phyloP scores from a whole-genome alignment of 2,888 invertebrate genomes.

The Ctenicera cuprea region DNA sequence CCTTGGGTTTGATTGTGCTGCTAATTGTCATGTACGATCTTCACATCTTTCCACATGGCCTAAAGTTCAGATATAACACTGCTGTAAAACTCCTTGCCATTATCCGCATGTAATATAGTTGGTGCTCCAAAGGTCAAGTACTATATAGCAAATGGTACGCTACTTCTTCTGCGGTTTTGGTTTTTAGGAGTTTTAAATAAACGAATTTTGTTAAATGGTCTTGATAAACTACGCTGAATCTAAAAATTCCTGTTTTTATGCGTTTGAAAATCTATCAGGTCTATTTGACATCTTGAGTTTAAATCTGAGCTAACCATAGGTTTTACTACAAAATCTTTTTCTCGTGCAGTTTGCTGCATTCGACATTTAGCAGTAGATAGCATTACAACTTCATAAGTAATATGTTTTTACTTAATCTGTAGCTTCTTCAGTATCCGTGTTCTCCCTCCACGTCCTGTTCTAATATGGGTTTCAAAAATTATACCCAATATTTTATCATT shows the following conservation, averaged over 20 bases:
- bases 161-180: slow-evolving; percentile 43
- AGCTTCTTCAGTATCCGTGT: no score
- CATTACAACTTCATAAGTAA: slow-evolving; percentile 34
- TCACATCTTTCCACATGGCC: slow-evolving; percentile 59
- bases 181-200: slow-evolving; percentile 41
- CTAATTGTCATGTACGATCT: slow-evolving; percentile 57
- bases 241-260: slow-evolving; percentile 34
- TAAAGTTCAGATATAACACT: slow-evolving; percentile 55
- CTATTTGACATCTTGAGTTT: slow-evolving; percentile 38
- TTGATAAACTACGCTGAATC: slow-evolving; percentile 47
- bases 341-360: slow-evolving; percentile 11
- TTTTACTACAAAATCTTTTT: slow-evolving; percentile 29
- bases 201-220: slow-evolving; percentile 51
- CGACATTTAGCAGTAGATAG: slow-evolving; percentile 35
- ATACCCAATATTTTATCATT: no score
- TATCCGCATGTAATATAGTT: slow-evolving; percentile 54
- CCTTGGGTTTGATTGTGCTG: slow-evolving; percentile 53
- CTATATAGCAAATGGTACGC: slow-evolving; percentile 51
- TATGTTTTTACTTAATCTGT: no score
- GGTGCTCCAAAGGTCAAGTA: slow-evolving; percentile 55
- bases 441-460: no score
- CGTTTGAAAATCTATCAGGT: slow-evolving; percentile 37
- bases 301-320: slow-evolving; percentile 21
- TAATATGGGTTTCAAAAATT: no score
- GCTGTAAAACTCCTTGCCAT: slow-evolving; percentile 55